Evolutionary conservation across 2,113 vertebrate genomes (phyloP).

Genomic region (Heterotis niloticus): DNA sequence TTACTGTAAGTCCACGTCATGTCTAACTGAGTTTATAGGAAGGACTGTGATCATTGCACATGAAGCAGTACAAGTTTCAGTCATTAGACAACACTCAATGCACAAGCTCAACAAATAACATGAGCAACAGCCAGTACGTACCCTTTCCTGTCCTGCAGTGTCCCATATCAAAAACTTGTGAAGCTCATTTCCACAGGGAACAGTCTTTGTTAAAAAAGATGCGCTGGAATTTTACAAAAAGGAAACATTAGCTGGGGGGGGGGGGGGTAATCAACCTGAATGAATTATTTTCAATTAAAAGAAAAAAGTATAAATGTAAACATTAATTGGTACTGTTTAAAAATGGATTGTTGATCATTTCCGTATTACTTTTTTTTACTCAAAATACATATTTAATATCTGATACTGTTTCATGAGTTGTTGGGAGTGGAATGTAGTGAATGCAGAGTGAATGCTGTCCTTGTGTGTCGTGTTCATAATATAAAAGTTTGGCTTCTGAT

Average conservation of each 20-base stretch:
- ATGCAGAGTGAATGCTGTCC: not conserved
- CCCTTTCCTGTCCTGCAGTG: constrained; percentile 93
- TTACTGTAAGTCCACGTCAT: constrained; percentile 9
- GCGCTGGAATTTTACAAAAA: constrained; percentile 70
- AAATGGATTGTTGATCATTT: not conserved
- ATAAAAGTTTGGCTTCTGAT: too few relatives aligned
- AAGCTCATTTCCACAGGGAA: constrained; percentile 88
- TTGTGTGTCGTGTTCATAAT: too few relatives aligned
- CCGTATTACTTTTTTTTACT: not conserved
- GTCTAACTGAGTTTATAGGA: not conserved
- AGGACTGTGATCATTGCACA: not conserved
- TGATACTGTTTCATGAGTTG: not conserved
- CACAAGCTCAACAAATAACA: not conserved
- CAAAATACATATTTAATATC: not conserved
- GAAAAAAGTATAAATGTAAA: not conserved
- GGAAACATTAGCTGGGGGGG: not conserved
- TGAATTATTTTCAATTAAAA: constrained; percentile 14
- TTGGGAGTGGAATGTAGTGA: not conserved
- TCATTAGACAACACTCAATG: not conserved
- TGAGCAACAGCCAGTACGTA: constrained; percentile 54
- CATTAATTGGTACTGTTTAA: too few relatives aligned
- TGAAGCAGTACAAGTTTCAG: constrained; percentile 13
- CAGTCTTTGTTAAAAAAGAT: constrained; percentile 96
- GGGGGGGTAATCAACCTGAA: not conserved
- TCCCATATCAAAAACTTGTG: constrained; percentile 99